Base-by-base conservation (phyloP, 35 echinoderm and acorn worm genomes). In the Hemicentrotus pulcherrimus region DNA sequence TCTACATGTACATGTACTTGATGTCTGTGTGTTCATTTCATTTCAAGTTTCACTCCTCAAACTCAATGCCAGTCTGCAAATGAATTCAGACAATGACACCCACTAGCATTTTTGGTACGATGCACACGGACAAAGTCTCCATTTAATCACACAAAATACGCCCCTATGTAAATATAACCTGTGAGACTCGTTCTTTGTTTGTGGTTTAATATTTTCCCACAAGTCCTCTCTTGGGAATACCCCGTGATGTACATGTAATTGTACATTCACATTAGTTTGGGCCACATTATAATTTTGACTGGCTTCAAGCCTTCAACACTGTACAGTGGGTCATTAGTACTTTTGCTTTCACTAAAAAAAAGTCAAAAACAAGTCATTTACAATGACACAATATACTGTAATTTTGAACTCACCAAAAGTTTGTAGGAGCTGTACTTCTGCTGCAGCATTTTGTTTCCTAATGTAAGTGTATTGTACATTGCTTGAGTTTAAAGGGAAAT, bases 141-240 rank as follows among this genome's bases (percentile, higher is more conserved):
- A n/a, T 78, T 78, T 78, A 78, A 78, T 78, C 65, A 78, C 28
- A 78, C 65, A 78, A 78, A 78, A 78, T 78, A 78, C 65, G 65
- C 65, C 65, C 65, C 7, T 28, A 78, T 78, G 65, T 78, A 78
- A 78, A 78, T 78, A 78, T 22, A 28, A 24, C 65, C 65, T 78
- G 65, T 15, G 65, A 78, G 19, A 78, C 65, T n/a, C 28, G 5
- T 78, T n/a, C 65, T 78, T 28, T 78, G 22, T 78, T 7, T 78
- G 65, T 78, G 65, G 5, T 7, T 50, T 28, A 78, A 28, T 78
- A 2, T 28, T n/a, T 78, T 78, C 24, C 24, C 19, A 78, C 65
- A 78, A 8, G 19, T 78, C 2, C 24, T 71, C 4, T 28, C n/a
- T 78, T 78, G 65, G 65, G 28, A 78, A 78, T 78, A 78, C 65